Percentiles rank a stretch among this genome's conserved stretches.
These are phyloP conservation scores for Laticauda laticaudata DNA, from an alignment of 2,113 vertebrate species.

Conservation along the genomic window DNA sequence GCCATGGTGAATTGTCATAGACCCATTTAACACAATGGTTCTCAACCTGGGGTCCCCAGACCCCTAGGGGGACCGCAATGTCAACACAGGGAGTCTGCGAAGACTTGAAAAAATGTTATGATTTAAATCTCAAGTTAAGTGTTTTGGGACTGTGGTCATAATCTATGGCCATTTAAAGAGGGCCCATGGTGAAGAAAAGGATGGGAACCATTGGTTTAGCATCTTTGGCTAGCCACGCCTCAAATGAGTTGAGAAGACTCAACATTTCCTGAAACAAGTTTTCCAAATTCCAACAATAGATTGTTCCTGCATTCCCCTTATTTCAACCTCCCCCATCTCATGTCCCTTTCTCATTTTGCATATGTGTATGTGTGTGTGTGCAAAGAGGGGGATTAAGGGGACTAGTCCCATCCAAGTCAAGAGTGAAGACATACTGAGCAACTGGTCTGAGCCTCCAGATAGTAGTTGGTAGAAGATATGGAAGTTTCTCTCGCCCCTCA, in stretches of 20 bases:
- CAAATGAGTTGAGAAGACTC: background rate
- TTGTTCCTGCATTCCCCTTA: background rate
- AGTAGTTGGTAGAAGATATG: slow-evolving; percentile 83
- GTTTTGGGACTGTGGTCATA: background rate
- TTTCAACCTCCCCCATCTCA: background rate
- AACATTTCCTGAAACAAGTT: background rate
- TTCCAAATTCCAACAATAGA: background rate
- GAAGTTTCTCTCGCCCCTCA: slow-evolving; percentile 77
- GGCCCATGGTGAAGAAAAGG: background rate
- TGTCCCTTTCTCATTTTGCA: background rate
- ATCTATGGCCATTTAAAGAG: background rate
- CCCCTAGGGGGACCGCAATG: background rate
- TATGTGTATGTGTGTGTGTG: too few species aligned
- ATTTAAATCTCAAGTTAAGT: background rate
- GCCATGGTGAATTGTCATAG: too few species aligned
- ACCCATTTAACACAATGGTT: background rate
- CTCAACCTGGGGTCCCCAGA: background rate
- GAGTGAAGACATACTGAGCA: slow-evolving; percentile 68
- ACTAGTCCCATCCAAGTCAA: background rate
- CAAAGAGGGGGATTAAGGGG: too few species aligned
- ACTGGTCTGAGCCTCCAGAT: slow-evolving; percentile 65
- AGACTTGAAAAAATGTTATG: background rate
- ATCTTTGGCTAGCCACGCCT: background rate
- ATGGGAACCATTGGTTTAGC: background rate
- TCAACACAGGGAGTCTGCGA: background rate